Percentiles rank a stretch among this genome's conserved stretches.
Evolutionary conservation across 2,113 vertebrate species (phyloP).

Genomic region (Arenaria interpres): DNA sequence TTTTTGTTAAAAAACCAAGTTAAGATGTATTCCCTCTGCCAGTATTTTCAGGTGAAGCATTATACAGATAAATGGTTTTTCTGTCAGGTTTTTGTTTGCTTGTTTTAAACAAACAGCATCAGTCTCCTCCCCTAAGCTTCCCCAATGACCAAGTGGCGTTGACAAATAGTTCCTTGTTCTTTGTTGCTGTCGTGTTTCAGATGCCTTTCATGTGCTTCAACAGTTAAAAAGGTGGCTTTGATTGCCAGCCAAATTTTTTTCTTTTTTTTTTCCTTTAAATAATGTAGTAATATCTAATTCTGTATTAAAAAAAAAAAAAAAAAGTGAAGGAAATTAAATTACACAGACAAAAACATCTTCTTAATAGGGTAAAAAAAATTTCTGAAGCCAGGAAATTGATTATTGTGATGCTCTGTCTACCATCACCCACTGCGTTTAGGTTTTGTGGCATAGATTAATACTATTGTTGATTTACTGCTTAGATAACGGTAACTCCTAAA

Average conservation of each 20-base stretch:
- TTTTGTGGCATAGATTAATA: neutral
- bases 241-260: conserved; percentile 24
- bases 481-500: neutral
- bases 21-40: neutral
- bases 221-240: conserved; percentile 56
- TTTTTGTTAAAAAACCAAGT: conserved; percentile 22
- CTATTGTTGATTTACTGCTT: neutral
- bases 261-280: neutral
- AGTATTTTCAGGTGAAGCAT: conserved; percentile 18
- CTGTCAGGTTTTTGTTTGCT: conserved; percentile 65
- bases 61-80: conserved; percentile 59
- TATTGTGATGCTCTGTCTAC: neutral
- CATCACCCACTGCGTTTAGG: neutral
- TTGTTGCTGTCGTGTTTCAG: conserved; percentile 38
- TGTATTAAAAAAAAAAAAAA: conserved; percentile 18
- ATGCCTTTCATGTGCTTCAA: conserved; percentile 49
- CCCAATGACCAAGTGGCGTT: conserved; percentile 23
- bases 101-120: conserved; percentile 60
- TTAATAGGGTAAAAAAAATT: neutral
- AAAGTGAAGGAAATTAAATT: conserved; percentile 58
- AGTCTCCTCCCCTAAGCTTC: conserved; percentile 60
- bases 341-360: neutral
- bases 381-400: conserved; percentile 32
- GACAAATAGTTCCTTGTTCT: conserved; percentile 64
- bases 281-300: conserved; percentile 48